These are phyloP conservation scores for Colletes gigas DNA, from an alignment of 1,140 invertebrate genomes.

Conservation along the genomic window DNA sequence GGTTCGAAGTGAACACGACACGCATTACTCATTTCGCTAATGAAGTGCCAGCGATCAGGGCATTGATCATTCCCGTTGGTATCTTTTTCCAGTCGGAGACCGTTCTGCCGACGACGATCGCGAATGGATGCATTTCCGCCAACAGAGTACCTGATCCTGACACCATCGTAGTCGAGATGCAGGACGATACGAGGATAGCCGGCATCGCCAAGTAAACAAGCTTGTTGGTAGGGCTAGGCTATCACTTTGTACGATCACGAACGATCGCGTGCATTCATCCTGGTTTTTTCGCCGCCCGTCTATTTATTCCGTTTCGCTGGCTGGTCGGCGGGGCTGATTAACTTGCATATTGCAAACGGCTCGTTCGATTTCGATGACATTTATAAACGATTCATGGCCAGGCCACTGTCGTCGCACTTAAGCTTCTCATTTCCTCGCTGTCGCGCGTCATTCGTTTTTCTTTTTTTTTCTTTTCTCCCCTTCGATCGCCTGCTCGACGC, in stretches of 20 bases:
- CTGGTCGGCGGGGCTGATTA: not conserved
- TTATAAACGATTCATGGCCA: conserved; percentile 26
- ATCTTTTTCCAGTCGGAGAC: conserved; percentile 74
- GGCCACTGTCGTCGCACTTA: conserved; percentile 4
- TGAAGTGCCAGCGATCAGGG: too few species aligned
- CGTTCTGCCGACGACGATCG: conserved; percentile 77
- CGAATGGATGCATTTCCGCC: conserved; percentile 79
- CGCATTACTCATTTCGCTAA: too few species aligned
- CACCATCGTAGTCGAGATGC: conserved; percentile 79
- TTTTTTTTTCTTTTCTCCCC: too few species aligned
- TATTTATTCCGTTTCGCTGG: conserved; percentile 14
- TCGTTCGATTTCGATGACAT: conserved; percentile 11
- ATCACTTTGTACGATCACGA: conserved; percentile 73
- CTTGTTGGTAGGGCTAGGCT: conserved; percentile 81
- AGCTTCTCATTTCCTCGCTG: not conserved
- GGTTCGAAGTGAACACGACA: too few species aligned
- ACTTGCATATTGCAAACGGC: not conserved
- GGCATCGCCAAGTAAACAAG: conserved; percentile 80
- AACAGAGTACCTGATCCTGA: conserved; percentile 80
- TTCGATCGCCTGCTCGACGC: not conserved
- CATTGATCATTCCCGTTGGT: too few species aligned
- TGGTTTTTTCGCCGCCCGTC: conserved; percentile 10
- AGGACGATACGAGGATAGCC: conserved; percentile 78
- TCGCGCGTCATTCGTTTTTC: not conserved
- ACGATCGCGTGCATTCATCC: conserved; percentile 55